Base-by-base conservation (phyloP, 2,888 invertebrate genomes). In the Tholera decimalis region DNA sequence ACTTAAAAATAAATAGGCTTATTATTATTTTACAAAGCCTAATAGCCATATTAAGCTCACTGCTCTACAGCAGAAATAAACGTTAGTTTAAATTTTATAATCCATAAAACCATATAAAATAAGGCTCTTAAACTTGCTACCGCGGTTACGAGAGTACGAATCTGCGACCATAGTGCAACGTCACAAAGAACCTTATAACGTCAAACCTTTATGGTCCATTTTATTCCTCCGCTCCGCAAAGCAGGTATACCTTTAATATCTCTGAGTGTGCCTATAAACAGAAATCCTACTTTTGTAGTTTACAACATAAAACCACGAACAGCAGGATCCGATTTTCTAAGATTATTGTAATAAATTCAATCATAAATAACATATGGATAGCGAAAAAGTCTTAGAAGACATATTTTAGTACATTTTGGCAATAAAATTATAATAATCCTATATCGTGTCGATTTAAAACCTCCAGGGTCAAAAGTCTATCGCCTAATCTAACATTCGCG, bases 351-450 rank as follows among this genome's bases (percentile, higher is more conserved):
- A 76, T 81, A 83, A 82, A 80, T 69, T 68, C 37, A 37, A 37
- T 67, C 72, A 50, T 81, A 81, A 83, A 83, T 75, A 77, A 65
- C 49, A 67, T 44, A 67, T 41, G 49, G 46, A 67, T 73, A 39
- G 58, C 68, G 33, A 72, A 75, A 73, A 74, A 71, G 58, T 64
- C 59, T 68, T 39, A 51, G 35, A 56, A 49, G 22, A 66, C 26
- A 64, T 60, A 58, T 70, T 72, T 72, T 70, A 51, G 56, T 77
- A 68, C 46, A 68, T 57, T 67, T 64, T 60, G 18, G 63, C 66
- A 58, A 79, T 78, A 72, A 73, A 73, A 80, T 79, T 80, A 73
- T 62, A 69, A 77, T 80, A 80, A 80, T 80, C 69, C 69, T 7
- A 67, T 67, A 75, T 70, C 62, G 35, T 49, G 60, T 60, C 30